A percentile compares a stretch with the other conserved stretches of the same genome.
Evolutionary conservation across 2,888 invertebrate genomes (phyloP).

Genomic region (Meandrusa payeni): DNA sequence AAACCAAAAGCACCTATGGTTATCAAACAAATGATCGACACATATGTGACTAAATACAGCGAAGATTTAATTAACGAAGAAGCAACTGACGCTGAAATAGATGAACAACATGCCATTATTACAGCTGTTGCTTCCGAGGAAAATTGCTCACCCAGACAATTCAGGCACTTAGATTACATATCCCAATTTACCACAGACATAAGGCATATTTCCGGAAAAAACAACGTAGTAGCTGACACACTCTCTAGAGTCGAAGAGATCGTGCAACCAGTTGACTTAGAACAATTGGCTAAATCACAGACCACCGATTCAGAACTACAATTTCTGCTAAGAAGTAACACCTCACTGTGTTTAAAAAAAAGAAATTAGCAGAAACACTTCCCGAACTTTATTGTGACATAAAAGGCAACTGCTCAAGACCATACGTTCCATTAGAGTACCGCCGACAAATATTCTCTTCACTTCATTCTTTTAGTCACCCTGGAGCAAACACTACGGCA

Average conservation of each 20-base stretch:
- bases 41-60: too few relatives aligned
- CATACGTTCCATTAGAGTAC: slow-evolving; percentile 22
- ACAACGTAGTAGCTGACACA: slow-evolving; percentile 40
- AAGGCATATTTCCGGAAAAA: slow-evolving; percentile 35
- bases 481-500: slow-evolving; percentile 20
- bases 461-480: slow-evolving; percentile 29
- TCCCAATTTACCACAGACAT: slow-evolving; percentile 44
- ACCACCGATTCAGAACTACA: slow-evolving; percentile 28
- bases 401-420: slow-evolving; percentile 21
- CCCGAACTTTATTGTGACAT: background rate
- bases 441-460: slow-evolving; percentile 24
- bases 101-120: too few relatives aligned
- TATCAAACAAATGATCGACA: too few relatives aligned
- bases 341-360: background rate
- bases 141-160: slow-evolving; percentile 39
- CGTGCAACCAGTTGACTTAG: slow-evolving; percentile 25
- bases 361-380: background rate
- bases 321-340: slow-evolving; percentile 8
- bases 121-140: too few relatives aligned
- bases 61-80: too few relatives aligned
- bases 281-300: slow-evolving; percentile 27
- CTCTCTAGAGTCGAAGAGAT: slow-evolving; percentile 32
- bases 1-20: too few relatives aligned
- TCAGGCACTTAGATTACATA: slow-evolving; percentile 40
- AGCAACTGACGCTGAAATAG: too few relatives aligned